These are phyloP conservation scores for Drosophila cracens DNA, from an alignment of 2,888 invertebrate genomes.

Conservation along the genomic window DNA sequence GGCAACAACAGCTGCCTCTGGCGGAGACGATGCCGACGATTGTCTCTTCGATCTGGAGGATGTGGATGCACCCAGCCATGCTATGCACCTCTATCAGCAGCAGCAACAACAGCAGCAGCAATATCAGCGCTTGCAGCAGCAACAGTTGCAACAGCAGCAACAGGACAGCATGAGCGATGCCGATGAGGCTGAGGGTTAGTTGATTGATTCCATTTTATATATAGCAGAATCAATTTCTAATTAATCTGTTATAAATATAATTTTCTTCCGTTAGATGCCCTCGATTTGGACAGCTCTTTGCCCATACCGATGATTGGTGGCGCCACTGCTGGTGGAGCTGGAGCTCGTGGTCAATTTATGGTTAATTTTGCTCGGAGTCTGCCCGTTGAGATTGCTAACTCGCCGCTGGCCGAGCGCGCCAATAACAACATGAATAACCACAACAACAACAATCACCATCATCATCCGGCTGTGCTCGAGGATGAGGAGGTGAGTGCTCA, in stretches of 20 bases:
- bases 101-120: conserved; percentile 45
- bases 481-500: conserved; percentile 76
- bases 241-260: background rate
- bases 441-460: conserved; percentile 2
- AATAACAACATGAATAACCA: conserved; percentile 49
- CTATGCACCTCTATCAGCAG: conserved; percentile 38
- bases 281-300: conserved; percentile 82
- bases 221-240: no score
- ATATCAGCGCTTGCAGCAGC: conserved; percentile 45
- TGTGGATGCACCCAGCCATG: conserved; percentile 64
- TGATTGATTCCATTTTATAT: background rate
- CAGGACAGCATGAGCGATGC: conserved; percentile 86
- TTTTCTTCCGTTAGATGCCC: conserved; percentile 74
- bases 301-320: conserved; percentile 74
- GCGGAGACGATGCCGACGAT: conserved; percentile 87
- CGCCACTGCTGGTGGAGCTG: conserved; percentile 12
- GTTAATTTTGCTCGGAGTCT: conserved; percentile 89
- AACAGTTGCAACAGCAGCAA: conserved; percentile 44
- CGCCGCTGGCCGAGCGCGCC: conserved; percentile 74
- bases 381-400: conserved; percentile 90
- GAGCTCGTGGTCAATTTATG: conserved; percentile 24
- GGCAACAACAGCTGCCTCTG: conserved; percentile 35
- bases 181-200: conserved; percentile 91
- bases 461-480: conserved; percentile 44
- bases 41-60: conserved; percentile 93